A percentile compares a stretch with the other conserved stretches of the same genome.
phyloP scores from a whole-genome alignment of 2,888 invertebrate genomes.

The Caenorhabditis becei region DNA sequence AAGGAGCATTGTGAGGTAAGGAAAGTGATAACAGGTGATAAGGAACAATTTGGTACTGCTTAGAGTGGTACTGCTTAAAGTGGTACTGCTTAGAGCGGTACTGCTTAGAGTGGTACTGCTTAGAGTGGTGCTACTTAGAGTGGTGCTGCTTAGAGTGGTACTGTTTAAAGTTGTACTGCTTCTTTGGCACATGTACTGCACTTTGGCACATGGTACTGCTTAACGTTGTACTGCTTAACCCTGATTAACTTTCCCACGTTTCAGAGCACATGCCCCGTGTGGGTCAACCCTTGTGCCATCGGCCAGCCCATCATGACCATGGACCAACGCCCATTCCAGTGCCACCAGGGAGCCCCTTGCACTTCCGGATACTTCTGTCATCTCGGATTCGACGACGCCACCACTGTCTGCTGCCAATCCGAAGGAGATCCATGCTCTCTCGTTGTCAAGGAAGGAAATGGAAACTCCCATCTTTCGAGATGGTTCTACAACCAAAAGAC shows the following conservation, averaged over 20 bases:
- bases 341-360: slow-evolving; percentile 71
- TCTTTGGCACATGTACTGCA: too few relatives aligned
- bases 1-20: slow-evolving; percentile 76
- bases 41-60: too few relatives aligned
- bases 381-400: slow-evolving; percentile 75
- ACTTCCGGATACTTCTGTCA: slow-evolving; percentile 75
- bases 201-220: too few relatives aligned
- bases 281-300: slow-evolving; percentile 77
- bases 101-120: too few relatives aligned
- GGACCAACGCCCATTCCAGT: slow-evolving; percentile 68
- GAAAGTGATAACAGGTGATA: too few relatives aligned
- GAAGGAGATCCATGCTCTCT: slow-evolving; percentile 72
- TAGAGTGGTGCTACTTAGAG: too few relatives aligned
- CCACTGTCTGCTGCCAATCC: slow-evolving; percentile 78
- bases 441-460: slow-evolving; percentile 68
- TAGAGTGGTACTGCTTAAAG: too few relatives aligned
- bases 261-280: slow-evolving; percentile 74
- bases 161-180: too few relatives aligned
- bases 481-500: slow-evolving; percentile 73
- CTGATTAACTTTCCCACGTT: too few relatives aligned
- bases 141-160: too few relatives aligned
- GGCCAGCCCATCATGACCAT: slow-evolving; percentile 75
- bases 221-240: too few relatives aligned
- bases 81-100: too few relatives aligned
- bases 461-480: slow-evolving; percentile 60